A percentile compares a stretch with the other conserved stretches of the same genome.
Conservation (phyloP, 2,888 invertebrate species). For the Helicoverpa assulta region DNA sequence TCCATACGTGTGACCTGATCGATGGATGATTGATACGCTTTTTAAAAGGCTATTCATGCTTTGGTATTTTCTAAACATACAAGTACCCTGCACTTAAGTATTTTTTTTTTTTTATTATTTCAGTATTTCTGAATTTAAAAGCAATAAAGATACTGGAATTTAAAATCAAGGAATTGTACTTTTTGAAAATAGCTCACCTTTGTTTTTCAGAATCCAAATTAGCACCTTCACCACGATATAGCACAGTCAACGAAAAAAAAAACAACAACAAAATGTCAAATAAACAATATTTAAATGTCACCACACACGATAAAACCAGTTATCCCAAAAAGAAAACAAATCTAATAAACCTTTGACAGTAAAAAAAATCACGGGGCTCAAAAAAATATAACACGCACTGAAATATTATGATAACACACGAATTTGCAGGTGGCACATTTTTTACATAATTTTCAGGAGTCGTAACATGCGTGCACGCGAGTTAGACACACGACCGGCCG, state of each 20-base stretch:
- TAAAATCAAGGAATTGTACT: too few relatives aligned
- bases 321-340: slow-evolving; percentile 25
- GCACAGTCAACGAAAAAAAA: slow-evolving; percentile 42
- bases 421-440: slow-evolving; percentile 45
- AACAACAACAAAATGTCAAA: slow-evolving; percentile 42
- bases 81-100: neutral
- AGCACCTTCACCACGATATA: slow-evolving; percentile 11
- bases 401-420: slow-evolving; percentile 31
- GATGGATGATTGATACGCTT: slow-evolving; percentile 7
- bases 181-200: slow-evolving; percentile 42
- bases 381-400: slow-evolving; percentile 35
- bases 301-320: slow-evolving; percentile 52
- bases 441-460: slow-evolving; percentile 51
- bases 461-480: slow-evolving; percentile 48
- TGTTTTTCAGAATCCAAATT: slow-evolving; percentile 29
- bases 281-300: slow-evolving; percentile 45
- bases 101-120: neutral
- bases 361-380: slow-evolving; percentile 12
- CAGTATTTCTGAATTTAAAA: neutral
- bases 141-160: too few relatives aligned
- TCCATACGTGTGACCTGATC: slow-evolving; percentile 29
- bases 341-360: slow-evolving; percentile 14
- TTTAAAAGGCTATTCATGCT: slow-evolving; percentile 17
- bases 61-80: neutral
- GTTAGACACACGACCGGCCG: slow-evolving; percentile 41